Percentiles rank a stretch among this genome's conserved stretches.
These are phyloP conservation scores for Cephus runcator DNA, from an alignment of 2,888 invertebrate species.

Conservation along the genomic window DNA sequence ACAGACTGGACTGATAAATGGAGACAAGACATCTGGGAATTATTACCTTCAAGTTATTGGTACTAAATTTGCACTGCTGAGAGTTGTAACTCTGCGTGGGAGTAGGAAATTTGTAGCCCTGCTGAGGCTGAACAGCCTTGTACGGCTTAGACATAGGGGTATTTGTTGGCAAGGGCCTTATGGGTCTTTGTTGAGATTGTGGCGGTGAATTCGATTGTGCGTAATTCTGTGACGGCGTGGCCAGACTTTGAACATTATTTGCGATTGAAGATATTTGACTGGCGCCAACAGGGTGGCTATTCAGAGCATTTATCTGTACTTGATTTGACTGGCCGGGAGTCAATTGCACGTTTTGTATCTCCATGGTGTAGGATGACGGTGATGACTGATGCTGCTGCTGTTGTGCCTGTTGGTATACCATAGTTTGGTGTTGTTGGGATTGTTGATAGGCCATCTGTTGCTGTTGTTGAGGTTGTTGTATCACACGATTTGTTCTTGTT, in stretches of 20 bases:
- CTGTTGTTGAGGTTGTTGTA: constrained; percentile 60
- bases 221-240: constrained; percentile 42
- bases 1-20: not conserved
- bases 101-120: constrained; percentile 55
- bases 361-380: constrained; percentile 50
- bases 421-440: constrained; percentile 43
- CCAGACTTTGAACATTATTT: constrained; percentile 40
- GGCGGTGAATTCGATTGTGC: constrained; percentile 34
- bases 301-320: constrained; percentile 37
- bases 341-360: constrained; percentile 50
- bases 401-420: constrained; percentile 42
- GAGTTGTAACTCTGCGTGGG: constrained; percentile 49
- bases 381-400: constrained; percentile 39
- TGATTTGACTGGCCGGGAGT: constrained; percentile 37
- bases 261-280: constrained; percentile 38
- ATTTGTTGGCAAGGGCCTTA: constrained; percentile 46
- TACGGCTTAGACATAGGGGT: constrained; percentile 47
- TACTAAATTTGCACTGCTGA: constrained; percentile 56
- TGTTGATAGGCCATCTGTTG: constrained; percentile 46
- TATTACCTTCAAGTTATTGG: constrained; percentile 51
- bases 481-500: constrained; percentile 42
- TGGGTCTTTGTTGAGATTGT: constrained; percentile 42
- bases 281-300: constrained; percentile 21
- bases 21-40: no score
- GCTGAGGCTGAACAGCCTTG: constrained; percentile 48